Conservation (phyloP, 2,797 vertebrate genomes). For the Anabacerthia variegaticeps region DNA sequence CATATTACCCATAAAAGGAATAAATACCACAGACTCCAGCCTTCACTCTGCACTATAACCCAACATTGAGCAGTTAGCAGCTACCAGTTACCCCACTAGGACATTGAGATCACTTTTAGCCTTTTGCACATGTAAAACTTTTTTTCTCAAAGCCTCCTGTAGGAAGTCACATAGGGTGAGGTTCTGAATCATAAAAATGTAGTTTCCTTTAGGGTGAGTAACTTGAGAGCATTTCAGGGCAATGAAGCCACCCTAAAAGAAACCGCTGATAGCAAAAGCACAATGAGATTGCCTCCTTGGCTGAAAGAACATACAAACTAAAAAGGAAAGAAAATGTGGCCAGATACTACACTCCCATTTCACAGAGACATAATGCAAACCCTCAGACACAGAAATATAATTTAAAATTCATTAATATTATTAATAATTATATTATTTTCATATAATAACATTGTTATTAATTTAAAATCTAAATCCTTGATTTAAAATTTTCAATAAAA, state of each 20-base stretch:
- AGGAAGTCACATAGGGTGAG: neutral
- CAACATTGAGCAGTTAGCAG: neutral
- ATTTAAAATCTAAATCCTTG: neutral
- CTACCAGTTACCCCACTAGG: neutral
- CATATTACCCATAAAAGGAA: neutral
- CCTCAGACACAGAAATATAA: neutral
- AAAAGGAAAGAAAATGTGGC: neutral
- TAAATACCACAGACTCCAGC: neutral
- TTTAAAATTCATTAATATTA: neutral
- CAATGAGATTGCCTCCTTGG: neutral
- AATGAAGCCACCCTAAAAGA: neutral
- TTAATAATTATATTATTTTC: neutral
- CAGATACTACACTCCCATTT: neutral
- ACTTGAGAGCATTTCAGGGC: neutral
- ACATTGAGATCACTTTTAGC: neutral
- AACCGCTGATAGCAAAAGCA: accelerated
- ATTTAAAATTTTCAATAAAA: neutral
- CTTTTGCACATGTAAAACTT: neutral
- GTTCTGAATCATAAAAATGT: neutral
- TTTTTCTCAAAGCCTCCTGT: neutral
- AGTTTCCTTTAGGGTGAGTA: neutral
- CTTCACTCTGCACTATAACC: neutral
- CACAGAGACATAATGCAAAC: accelerated
- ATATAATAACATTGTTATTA: neutral
- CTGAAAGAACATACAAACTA: neutral